Evolutionary conservation across 2,797 vertebrate species (phyloP), one percentile per base, ranked within the genome.

Genomic region (Chaetophractus vellerosus): DNA sequence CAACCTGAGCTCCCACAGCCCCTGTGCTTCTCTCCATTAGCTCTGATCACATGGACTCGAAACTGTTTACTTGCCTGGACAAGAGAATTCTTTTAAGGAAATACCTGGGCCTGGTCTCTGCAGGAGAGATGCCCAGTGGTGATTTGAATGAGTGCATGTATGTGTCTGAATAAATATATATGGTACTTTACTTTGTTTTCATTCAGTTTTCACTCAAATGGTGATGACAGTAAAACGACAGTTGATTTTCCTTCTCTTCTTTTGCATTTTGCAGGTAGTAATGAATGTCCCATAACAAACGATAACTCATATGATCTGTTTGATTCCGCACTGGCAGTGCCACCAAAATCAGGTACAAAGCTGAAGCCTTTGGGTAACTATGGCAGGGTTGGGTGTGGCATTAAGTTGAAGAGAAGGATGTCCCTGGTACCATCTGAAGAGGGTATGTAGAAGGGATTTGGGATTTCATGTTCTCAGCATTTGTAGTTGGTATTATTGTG

Each of bases 281-380:
- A 93, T 79, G 96, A 1, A 68, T 96, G 96, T 89, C 81, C 96
- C 6, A 3, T 75, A 86, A 71, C 83, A 50, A 87, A 36, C 38
- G 97, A 95, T 21, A 96, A 57, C 52, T 5, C 84, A 0, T 83
- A 74, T 71, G 97, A 98, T 26, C 94, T 95, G 31, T 96, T 97
- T 91, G 97, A 97, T 31, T 92, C 78, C 0, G 31, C 71, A 4
- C 6, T 82, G 64, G 12, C 93, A 45, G 81, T 33, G 0, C 57
- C 88, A 0, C 38, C 6, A 12, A 95, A 93, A 80, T 59, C 97
- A 97, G 98, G 98, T 98, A 97, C 3, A 10, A 4, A 88, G 41
- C n/a, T 48, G 28, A 61, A 61, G 85, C 45, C 63, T 45, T 41
- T 16, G 26, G 14, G 23, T 63, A 19, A 64, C 55, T 3, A 1